A percentile compares a stretch with the other conserved stretches of the same genome.
Conservation (phyloP, 2,797 vertebrate species). For the Hozukius guyotensis region DNA sequence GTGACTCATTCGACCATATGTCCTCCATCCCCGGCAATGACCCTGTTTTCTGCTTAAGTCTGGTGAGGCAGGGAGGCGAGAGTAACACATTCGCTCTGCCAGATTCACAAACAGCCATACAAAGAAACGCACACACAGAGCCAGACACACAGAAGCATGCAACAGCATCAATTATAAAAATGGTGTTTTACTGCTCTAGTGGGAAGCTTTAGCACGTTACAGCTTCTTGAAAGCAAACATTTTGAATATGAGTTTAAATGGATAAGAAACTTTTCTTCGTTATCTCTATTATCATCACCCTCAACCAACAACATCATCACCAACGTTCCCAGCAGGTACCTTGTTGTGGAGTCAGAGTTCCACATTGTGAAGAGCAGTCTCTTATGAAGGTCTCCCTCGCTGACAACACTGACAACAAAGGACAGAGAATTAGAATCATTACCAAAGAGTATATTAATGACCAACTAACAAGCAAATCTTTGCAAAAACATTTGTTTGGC, state of each 20-base stretch:
- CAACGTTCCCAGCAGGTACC: constrained; percentile 71
- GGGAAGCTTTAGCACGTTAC: background rate
- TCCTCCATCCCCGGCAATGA: constrained; percentile 49
- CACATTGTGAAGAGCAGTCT: constrained; percentile 89
- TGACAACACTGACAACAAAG: constrained; percentile 59
- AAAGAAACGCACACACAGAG: constrained; percentile 12
- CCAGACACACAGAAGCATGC: background rate
- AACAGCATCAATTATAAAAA: constrained; percentile 56
- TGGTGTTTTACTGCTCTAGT: constrained; percentile 1
- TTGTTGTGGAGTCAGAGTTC: constrained; percentile 82
- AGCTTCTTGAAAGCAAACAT: background rate
- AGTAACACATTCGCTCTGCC: constrained; percentile 55
- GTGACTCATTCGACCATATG: constrained; percentile 61
- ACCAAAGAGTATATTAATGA: background rate
- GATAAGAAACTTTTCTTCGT: background rate
- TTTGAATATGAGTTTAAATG: background rate
- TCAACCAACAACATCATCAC: background rate
- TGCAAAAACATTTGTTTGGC: background rate
- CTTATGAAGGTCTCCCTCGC: constrained; percentile 82
- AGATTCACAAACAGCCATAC: constrained; percentile 28
- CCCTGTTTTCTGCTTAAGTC: constrained; percentile 57
- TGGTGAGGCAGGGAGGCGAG: constrained; percentile 55
- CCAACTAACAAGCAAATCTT: background rate
- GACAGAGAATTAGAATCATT: background rate
- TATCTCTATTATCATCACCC: background rate